Evolutionary conservation across 2,797 vertebrate genomes (phyloP).

Genomic region (Xyrichtys novacula): DNA sequence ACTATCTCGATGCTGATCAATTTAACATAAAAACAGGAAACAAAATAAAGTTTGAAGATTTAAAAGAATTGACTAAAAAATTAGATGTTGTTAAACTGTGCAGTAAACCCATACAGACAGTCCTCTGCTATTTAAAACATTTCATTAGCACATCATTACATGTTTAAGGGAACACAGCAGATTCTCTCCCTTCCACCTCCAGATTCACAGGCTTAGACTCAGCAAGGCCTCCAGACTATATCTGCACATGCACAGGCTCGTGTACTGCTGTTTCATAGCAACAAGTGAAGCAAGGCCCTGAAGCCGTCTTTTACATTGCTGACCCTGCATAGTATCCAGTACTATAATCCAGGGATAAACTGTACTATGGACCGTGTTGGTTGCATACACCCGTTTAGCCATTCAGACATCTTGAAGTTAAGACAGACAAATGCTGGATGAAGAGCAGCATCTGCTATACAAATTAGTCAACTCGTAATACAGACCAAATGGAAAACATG

Average conservation of each 20-base stretch:
- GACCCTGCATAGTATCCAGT: conserved; percentile 53
- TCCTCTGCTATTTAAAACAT: conserved; percentile 45
- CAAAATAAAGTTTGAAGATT: conserved; percentile 24
- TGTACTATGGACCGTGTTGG: neutral
- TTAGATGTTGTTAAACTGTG: neutral
- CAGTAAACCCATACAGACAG: conserved; percentile 13
- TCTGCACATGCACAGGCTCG: conserved; percentile 74
- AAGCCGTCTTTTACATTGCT: conserved; percentile 57
- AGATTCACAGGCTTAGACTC: conserved; percentile 79
- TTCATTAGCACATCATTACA: conserved; percentile 47
- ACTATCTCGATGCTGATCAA: conserved; percentile 5
- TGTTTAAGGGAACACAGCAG: conserved; percentile 52
- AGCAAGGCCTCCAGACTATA: conserved; percentile 79
- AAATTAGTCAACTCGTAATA: conserved; percentile 8
- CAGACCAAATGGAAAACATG: neutral
- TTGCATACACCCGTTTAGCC: conserved; percentile 7
- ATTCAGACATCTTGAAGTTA: conserved; percentile 19
- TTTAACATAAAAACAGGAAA: neutral
- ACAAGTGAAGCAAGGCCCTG: conserved; percentile 81
- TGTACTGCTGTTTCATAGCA: conserved; percentile 85
- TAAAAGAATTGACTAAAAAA: conserved; percentile 13
- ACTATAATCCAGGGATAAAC: conserved; percentile 20
- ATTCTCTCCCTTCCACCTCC: conserved; percentile 78
- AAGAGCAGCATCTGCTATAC: neutral
- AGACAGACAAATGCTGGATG: neutral